These are phyloP conservation scores for Hypercompe scribonia DNA, from an alignment of 2,888 invertebrate species.

Conservation along the genomic window DNA sequence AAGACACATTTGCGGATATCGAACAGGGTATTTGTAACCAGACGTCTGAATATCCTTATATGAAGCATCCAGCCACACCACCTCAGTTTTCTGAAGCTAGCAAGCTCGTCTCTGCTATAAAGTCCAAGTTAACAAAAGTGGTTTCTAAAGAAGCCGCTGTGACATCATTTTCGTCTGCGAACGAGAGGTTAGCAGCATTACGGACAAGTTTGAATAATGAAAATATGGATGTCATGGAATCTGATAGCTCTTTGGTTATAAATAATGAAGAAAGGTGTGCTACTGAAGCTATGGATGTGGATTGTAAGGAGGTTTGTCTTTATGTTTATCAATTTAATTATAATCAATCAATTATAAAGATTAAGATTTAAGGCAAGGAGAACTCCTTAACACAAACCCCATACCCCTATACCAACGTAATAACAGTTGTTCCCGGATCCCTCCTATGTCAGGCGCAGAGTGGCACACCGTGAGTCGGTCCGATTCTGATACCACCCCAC, in stretches of 20 bases:
- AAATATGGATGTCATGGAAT: slow-evolving; percentile 48
- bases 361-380: too few species aligned
- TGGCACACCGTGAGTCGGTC: too few species aligned
- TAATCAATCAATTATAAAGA: too few species aligned
- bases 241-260: slow-evolving; percentile 38
- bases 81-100: slow-evolving; percentile 82
- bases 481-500: too few species aligned
- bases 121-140: slow-evolving; percentile 74
- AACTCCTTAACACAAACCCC: too few species aligned
- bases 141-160: slow-evolving; percentile 56
- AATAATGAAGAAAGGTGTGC: slow-evolving; percentile 44
- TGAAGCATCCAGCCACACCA: slow-evolving; percentile 79
- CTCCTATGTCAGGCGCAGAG: too few species aligned
- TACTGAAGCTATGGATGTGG: slow-evolving; percentile 76
- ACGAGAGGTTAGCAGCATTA: slow-evolving; percentile 68
- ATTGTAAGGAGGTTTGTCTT: slow-evolving; percentile 66
- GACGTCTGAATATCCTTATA: slow-evolving; percentile 76
- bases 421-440: too few species aligned
- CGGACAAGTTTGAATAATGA: slow-evolving; percentile 65
- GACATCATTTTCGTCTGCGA: slow-evolving; percentile 62
- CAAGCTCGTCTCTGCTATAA: slow-evolving; percentile 79
- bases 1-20: slow-evolving; percentile 80
- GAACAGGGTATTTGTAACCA: slow-evolving; percentile 79
- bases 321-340: background rate
- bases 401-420: too few species aligned